Conservation (phyloP, 2,797 vertebrate species). For the Etheostoma perlongum region DNA sequence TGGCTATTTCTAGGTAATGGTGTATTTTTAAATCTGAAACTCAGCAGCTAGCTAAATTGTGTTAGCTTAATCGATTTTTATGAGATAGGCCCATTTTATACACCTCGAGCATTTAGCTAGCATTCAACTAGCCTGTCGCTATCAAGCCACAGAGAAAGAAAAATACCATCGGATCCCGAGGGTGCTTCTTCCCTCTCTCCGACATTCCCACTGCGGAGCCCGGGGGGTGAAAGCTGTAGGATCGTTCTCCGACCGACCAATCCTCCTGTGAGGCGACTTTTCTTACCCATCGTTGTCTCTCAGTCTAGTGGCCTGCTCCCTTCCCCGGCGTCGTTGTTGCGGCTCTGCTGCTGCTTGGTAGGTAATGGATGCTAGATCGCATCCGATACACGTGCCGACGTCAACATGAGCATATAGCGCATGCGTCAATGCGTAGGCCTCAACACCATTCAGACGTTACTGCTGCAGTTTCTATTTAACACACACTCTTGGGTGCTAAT, state of each 20-base stretch:
- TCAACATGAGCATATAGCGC: too few relatives aligned
- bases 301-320: constrained; percentile 26
- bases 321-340: constrained; percentile 14
- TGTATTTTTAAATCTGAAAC: rapidly evolving
- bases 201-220: constrained; percentile 78
- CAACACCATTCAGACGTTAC: too few relatives aligned
- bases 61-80: neutral
- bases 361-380: too few relatives aligned
- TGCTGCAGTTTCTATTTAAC: too few relatives aligned
- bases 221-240: constrained; percentile 92
- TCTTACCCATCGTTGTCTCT: constrained; percentile 90
- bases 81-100: neutral
- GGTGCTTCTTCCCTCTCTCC: constrained; percentile 83
- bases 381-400: too few relatives aligned
- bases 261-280: constrained; percentile 86
- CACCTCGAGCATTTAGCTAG: constrained; percentile 37
- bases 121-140: constrained; percentile 36
- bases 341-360: neutral
- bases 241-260: constrained; percentile 92
- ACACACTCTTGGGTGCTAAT: too few relatives aligned
- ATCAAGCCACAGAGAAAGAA: constrained; percentile 8
- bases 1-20: rapidly evolving
- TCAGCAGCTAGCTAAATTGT: neutral
- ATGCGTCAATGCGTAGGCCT: too few relatives aligned
- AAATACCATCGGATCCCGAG: constrained; percentile 86